Evolutionary conservation across 1,140 invertebrate genomes (phyloP), one percentile per base, ranked within the genome.

Genomic region (Leptinotarsa lineolata): DNA sequence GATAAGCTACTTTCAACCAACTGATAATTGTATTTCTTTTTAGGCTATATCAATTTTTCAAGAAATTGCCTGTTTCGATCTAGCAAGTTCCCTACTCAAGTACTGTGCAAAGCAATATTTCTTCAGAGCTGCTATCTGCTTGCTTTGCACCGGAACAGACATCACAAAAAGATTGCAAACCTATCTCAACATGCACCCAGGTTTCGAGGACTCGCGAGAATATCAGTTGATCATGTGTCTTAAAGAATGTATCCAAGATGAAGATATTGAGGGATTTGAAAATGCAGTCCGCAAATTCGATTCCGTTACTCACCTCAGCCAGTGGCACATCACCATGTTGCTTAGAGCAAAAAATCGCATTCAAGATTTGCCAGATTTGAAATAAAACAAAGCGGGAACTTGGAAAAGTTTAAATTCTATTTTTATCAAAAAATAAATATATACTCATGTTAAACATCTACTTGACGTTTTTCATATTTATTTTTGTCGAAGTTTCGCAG

Each of bases 71-170:
- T 90, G 91, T 68, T 92, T 93, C 30, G 95, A 96, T 22, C 89
- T 99, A 77, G 96, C 99, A 83, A 98, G 93, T 86, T 93, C 95
- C 58, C 86, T 99, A 76, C 86, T 99, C 67, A 98, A 99, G 85
- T 99, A 99, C 86, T 95, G 95, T 84, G 97, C 96, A 4, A 99
- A 98, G 85, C 97, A 99, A 85, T 96, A 99, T 85, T 98, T 99
- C 86, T 99, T 99, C 87, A 90, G 94, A 65, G 97, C 97, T 16
- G 92, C 94, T 3, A 85, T 98, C 1, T 97, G 95, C 81, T 95
- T 98, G 84, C 86, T 99, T 58, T 99, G 97, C 84, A 92, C 98
- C 61, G 98, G 99, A 86, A 86, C 93, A 21, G 87, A 97, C n/a
- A 95, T 95, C 59, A 92, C 95, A 84, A 93, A 95, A 82, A 96